These are phyloP conservation scores for Globia sparganii DNA, from an alignment of 2,888 invertebrate species.

Conservation along the genomic window DNA sequence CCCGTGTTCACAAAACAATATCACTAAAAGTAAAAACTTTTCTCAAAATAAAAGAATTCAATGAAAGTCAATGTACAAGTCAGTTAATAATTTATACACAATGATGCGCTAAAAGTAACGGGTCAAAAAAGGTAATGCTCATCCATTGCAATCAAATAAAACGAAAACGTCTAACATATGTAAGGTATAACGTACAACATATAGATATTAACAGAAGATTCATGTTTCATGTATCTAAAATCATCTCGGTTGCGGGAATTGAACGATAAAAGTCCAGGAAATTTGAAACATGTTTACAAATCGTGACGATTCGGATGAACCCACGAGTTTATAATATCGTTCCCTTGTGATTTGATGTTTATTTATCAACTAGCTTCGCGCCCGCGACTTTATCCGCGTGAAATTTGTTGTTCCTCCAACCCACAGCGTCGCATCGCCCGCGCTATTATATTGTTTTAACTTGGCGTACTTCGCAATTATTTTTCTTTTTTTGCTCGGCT, in stretches of 20 bases:
- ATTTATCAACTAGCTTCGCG: neutral
- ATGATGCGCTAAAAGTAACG: constrained; percentile 21
- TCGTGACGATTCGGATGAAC: constrained; percentile 8
- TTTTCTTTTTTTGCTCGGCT: no score
- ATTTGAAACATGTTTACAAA: constrained; percentile 33
- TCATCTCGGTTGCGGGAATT: constrained; percentile 5
- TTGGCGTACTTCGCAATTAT: no score
- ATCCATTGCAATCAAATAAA: constrained; percentile 46
- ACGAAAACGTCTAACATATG: constrained; percentile 7
- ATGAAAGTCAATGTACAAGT: constrained; percentile 19
- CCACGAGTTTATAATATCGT: neutral
- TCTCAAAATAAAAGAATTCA: constrained; percentile 28
- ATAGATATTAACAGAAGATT: neutral
- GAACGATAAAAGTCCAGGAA: constrained; percentile 28
- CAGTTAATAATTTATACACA: constrained; percentile 26
- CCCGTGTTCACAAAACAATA: neutral
- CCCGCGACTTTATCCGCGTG: no score
- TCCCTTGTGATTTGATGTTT: constrained; percentile 5
- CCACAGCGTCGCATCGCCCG: no score
- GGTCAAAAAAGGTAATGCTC: constrained; percentile 22
- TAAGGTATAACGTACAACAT: constrained; percentile 3
- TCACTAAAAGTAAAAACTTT: neutral
- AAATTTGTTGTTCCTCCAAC: no score
- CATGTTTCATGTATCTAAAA: constrained; percentile 22
- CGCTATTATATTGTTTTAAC: no score